These are phyloP conservation scores for Caenorhabditis sp. DNA, from an alignment of 2,888 invertebrate species.

Conservation along the genomic window DNA sequence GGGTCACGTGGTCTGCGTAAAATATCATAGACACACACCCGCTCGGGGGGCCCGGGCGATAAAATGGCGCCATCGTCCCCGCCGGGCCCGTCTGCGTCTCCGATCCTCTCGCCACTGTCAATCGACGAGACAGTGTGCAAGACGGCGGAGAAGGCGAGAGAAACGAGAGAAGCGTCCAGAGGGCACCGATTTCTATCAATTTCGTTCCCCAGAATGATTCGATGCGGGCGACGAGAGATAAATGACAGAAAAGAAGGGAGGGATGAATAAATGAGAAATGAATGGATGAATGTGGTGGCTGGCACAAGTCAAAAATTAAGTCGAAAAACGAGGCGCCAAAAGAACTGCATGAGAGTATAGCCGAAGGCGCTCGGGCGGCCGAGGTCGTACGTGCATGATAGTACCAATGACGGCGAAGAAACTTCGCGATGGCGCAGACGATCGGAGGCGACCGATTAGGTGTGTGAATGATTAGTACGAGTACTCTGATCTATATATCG, in stretches of 20 bases:
- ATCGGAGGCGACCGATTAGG: background rate
- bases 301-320: too few species aligned
- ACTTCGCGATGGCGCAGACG: slow-evolving; percentile 4
- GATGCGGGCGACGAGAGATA: too few species aligned
- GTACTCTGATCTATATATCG: too few species aligned
- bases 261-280: background rate
- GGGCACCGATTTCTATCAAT: slow-evolving; percentile 33
- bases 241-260: background rate
- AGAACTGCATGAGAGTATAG: too few species aligned
- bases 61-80: slow-evolving; percentile 5
- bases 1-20: too few species aligned
- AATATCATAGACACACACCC: too few species aligned
- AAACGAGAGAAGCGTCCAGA: slow-evolving; percentile 19
- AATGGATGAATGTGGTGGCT: background rate
- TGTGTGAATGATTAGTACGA: too few species aligned
- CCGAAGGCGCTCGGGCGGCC: too few species aligned
- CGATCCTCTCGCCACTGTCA: background rate
- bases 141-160: slow-evolving; percentile 2
- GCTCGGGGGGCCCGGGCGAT: too few species aligned
- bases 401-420: slow-evolving; percentile 18
- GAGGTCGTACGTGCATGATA: slow-evolving; percentile 44
- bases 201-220: slow-evolving; percentile 22
- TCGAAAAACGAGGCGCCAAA: too few species aligned
- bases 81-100: background rate
- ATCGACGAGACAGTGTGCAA: background rate